Conservation (phyloP, 2,888 invertebrate genomes). For the Pegoplata infirma region DNA sequence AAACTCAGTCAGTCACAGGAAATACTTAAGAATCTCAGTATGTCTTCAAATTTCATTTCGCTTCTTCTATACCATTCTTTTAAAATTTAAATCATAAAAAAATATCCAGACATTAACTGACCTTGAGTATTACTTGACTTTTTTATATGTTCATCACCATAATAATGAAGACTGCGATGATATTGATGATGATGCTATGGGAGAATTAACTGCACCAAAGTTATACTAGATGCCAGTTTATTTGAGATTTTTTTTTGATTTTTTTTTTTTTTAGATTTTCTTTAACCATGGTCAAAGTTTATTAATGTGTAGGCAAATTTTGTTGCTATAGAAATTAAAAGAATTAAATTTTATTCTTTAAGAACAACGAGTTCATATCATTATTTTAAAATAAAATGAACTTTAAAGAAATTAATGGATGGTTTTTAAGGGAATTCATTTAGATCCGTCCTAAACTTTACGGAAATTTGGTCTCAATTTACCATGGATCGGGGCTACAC, state of each 20-base stretch:
- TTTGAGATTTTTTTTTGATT: too few relatives aligned
- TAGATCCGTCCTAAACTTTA: too few relatives aligned
- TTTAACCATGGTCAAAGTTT: constrained; percentile 43
- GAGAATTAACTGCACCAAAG: constrained; percentile 42
- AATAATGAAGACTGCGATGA: too few relatives aligned
- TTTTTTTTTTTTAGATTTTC: constrained; percentile 5
- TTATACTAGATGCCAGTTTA: too few relatives aligned
- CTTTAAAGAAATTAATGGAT: too few relatives aligned
- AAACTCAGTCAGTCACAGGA: constrained; percentile 44
- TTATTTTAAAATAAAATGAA: too few relatives aligned
- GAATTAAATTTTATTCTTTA: too few relatives aligned
- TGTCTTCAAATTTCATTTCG: constrained; percentile 3
- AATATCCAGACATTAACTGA: constrained; percentile 60
- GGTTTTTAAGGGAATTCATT: too few relatives aligned
- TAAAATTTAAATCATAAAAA: constrained; percentile 21
- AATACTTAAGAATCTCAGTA: constrained; percentile 56
- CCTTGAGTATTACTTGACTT: constrained; percentile 60
- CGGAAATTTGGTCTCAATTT: too few relatives aligned
- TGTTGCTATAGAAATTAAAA: constrained; percentile 14
- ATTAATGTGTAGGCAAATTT: neutral
- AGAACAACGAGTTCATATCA: too few relatives aligned
- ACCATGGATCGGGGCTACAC: too few relatives aligned
- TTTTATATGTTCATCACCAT: constrained; percentile 25
- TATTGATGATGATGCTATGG: too few relatives aligned
- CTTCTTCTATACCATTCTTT: neutral